Conservation (phyloP, 2,797 vertebrate species). For the Antrozous pallidus region DNA sequence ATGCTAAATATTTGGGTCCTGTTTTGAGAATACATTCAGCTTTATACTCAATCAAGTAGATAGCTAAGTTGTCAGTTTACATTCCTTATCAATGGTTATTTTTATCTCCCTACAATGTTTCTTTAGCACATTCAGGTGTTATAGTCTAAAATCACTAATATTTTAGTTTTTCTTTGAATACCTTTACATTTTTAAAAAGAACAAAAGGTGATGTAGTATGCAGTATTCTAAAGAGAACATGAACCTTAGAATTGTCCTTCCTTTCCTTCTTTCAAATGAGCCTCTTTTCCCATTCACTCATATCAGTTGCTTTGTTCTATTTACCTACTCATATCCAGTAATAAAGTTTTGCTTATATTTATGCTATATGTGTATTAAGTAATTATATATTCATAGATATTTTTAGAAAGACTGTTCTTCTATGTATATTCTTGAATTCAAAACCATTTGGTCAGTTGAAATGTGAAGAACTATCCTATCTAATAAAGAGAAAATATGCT, state of each 20-base stretch:
- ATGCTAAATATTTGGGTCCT: not conserved
- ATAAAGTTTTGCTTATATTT: not conserved
- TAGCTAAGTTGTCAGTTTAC: not conserved
- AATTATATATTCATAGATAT: conserved; percentile 3
- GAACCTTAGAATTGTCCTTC: not conserved
- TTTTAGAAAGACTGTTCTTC: not conserved
- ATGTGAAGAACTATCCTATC: not conserved
- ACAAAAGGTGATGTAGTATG: not conserved
- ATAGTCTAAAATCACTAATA: not conserved
- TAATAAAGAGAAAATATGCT: no score
- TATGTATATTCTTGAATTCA: not conserved
- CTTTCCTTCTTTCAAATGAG: not conserved
- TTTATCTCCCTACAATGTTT: not conserved
- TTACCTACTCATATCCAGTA: not conserved
- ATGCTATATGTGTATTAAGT: not conserved
- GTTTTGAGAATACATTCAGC: not conserved
- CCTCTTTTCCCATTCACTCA: not conserved
- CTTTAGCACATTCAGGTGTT: not conserved
- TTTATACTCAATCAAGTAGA: not conserved
- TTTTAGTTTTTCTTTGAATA: not conserved
- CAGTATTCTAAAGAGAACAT: not conserved
- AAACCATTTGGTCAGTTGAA: not conserved
- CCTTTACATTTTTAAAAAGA: not conserved
- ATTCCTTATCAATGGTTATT: not conserved
- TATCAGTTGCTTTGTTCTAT: not conserved